Evolutionary conservation across 1,140 invertebrate genomes (phyloP), one percentile per base, ranked within the genome.

Genomic region (Diploscapter pachys): DNA sequence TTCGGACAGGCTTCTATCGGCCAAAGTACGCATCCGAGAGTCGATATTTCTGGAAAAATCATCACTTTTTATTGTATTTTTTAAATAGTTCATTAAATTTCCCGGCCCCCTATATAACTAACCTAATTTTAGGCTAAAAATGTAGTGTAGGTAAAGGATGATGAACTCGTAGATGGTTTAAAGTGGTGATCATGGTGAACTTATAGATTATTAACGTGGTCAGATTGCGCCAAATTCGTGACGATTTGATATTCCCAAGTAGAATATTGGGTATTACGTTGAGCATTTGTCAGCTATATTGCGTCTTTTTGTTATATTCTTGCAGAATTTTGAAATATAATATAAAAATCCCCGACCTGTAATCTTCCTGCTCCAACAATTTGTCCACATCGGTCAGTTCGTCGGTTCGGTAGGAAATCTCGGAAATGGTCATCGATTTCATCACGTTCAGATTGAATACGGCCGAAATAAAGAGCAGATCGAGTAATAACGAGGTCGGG

Each of bases 371-470:
- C 49, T 85, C 76, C 62, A 84, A 49, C 11, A 84, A 66, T 52
- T 74, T 71, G 31, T 85, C 82, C 5, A 80, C 72, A 59, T 80
- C 69, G 53, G 77, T 77, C 13, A 84, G 52, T 71, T 84, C 83
- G n/a, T 75, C 51, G 11, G 74, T 78, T 53, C 83, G 57, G 13
- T 71, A 54, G 3, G 68, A 52, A 8, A 86, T 13, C 59, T 84
- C 83, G 3, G 84, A 75, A 49, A 84, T 55, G 4, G 84, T 86
- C 84, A 84, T 84, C 2, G 82, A 86, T 65, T 84, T 84, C 84
- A 84, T 81, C 6, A 84, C 82, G 6, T 82, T 82, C 48, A 84
- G 67, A 55, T 83, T 76, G 68, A 84, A 84, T 5, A 84, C 82
- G 75, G 83, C 84, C 52, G 83, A 73, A 57, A 86, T 69, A 66